phyloP scores from a whole-genome alignment of 1,140 invertebrate species.

The Drosophila lacertosa region DNA sequence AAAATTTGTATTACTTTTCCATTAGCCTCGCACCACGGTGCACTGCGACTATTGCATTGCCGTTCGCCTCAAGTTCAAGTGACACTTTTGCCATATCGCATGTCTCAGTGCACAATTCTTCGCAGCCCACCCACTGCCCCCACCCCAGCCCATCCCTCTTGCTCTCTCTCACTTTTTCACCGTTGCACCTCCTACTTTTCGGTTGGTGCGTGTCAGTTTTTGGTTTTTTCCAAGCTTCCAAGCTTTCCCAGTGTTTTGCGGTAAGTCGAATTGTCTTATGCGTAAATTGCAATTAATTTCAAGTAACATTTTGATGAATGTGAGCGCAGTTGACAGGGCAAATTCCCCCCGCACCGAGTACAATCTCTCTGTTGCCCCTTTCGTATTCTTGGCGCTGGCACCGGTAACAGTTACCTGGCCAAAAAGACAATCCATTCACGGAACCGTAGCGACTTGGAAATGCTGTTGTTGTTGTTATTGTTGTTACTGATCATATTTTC shows the following conservation, averaged over 20 bases:
- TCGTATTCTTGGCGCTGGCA: slow-evolving; percentile 24
- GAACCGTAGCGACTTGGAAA: slow-evolving; percentile 18
- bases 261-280: slow-evolving; percentile 49
- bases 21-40: slow-evolving; percentile 29
- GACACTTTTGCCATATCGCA: slow-evolving; percentile 74
- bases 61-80: slow-evolving; percentile 70
- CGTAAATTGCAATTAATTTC: slow-evolving; percentile 77
- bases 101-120: slow-evolving; percentile 53
- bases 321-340: slow-evolving; percentile 31
- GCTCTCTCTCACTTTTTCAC: background rate
- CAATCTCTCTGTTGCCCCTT: background rate
- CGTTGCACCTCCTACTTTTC: too few relatives aligned
- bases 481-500: slow-evolving; percentile 15
- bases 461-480: slow-evolving; percentile 11
- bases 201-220: slow-evolving; percentile 31
- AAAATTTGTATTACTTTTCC: background rate
- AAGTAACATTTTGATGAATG: slow-evolving; percentile 44
- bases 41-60: slow-evolving; percentile 17
- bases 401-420: slow-evolving; percentile 3
- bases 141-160: background rate
- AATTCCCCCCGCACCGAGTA: background rate
- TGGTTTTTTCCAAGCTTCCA: slow-evolving; percentile 23
- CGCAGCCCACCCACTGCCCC: slow-evolving; percentile 3
- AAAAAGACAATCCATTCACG: slow-evolving; percentile 25
- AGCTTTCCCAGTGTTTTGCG: slow-evolving; percentile 23